Base-by-base conservation (phyloP, 2,888 invertebrate species). In the Tholera decimalis region DNA sequence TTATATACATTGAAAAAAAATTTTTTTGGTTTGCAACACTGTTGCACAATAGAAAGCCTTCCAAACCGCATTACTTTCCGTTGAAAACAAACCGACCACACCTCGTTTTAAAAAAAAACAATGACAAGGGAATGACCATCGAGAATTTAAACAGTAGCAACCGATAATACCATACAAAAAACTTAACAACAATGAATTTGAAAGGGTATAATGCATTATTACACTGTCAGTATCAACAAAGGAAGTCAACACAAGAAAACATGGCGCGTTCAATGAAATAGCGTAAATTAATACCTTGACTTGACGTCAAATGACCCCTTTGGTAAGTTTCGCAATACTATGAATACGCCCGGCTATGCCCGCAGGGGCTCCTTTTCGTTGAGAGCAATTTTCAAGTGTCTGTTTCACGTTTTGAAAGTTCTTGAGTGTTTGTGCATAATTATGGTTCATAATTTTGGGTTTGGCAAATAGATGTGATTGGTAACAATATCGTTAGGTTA, bases 281-380 rank as follows among this genome's bases (percentile, higher is more conserved):
- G 79, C 65, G 80, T 73, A 82, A 88, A 89, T 88, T 81, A 87
- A 87, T 88, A 83, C 86, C 79, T 73, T 81, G 71, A 71, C 62
- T 66, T 78, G 65, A 50, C 73, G 65, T 81, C 80, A 85, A 79
- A 84, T 85, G 74, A 82, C 83, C 85, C 85, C 83, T 69, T 77
- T 71, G 61, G 67, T 50, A 28, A 35, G 50, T 65, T 72, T 79
- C 9, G 58, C 75, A 56, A 64, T 79, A 51, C 37, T 74, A 22
- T 60, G 75, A 73, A 79, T 61, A 37, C 51, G 57, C 64, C 58
- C 28, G 68, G 35, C 62, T 58, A 76, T 73, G 79, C 74, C 79
- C 18, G 74, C 73, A n/a, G 47, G 79, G 66, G 59, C 56, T 3
- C 43, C 41, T 62, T 55, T 66, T 61, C 33, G 69, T 59, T 58